These are phyloP conservation scores for Tetranychus piercei DNA, from an alignment of 2,888 invertebrate species.

Conservation along the genomic window DNA sequence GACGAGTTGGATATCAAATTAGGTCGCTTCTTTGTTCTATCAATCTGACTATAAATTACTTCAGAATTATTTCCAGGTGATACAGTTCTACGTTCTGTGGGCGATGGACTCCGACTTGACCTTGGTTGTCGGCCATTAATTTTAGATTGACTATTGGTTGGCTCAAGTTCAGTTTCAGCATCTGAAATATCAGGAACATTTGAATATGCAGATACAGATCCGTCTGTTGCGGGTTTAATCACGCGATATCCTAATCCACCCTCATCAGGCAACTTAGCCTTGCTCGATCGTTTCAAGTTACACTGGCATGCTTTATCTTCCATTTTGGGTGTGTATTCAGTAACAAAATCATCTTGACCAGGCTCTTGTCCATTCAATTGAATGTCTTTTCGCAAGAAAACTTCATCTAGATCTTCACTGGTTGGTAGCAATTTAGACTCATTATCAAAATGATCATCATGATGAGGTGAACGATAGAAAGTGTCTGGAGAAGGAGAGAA, in stretches of 20 bases:
- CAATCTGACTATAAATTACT: conserved; percentile 26
- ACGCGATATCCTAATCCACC: conserved; percentile 7
- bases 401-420: conserved; percentile 16
- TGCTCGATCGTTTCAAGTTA: conserved; percentile 13
- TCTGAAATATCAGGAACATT: conserved; percentile 24
- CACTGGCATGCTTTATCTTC: conserved; percentile 14
- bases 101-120: no score
- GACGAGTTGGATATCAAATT: background rate
- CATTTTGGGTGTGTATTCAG: conserved; percentile 16
- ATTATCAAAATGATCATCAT: background rate
- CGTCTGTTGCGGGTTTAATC: conserved; percentile 24
- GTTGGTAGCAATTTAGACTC: conserved; percentile 2
- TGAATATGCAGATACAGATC: conserved; percentile 26
- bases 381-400: conserved; percentile 10
- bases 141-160: background rate
- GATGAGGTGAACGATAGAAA: background rate
- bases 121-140: background rate
- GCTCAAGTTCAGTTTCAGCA: background rate
- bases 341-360: background rate
- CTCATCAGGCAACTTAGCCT: background rate
- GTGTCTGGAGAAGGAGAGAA: background rate
- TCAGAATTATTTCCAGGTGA: conserved; percentile 11
- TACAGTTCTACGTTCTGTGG: background rate
- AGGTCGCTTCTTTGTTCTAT: conserved; percentile 23
- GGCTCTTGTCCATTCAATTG: background rate